Base-by-base conservation (phyloP, 2,113 vertebrate genomes). In the Stigmatopora argus region DNA sequence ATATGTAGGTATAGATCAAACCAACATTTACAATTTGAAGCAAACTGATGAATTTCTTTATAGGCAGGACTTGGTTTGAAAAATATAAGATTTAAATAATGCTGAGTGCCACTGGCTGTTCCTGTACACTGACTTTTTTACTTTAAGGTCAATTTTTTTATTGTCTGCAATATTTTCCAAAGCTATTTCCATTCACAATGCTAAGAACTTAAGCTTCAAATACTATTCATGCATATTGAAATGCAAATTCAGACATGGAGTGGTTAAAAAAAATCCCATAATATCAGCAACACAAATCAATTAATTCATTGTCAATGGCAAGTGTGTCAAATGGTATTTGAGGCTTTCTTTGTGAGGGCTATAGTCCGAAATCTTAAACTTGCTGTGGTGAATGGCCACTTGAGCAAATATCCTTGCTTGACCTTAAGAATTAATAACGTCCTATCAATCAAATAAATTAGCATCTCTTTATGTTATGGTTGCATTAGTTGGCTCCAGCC, bases 361-460 rank as follows among this genome's bases (percentile, higher is more conserved):
- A 64, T 57, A 60, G 71, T 81, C 57, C 56, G 49, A 66, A 65
- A 19, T 11, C 3, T 38, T 18, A 7, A 15, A 15, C 51, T 53
- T 53, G 51, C 12, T 53, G 12, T 10, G 23, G 19, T 7, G 11
- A 15, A 55, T 55, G 52, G 21, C 3, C 6, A 21, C 7, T 60
- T n/a, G 31, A 34, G 1, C 11, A 58, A 34, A 31, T 34, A 17
- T 58, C 23, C 13, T 35, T 31, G 26, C 34, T 34, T 34, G 56
- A 58, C 8, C 4, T 4, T 35, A 5, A 31, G 13, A 13, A 35
- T 17, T 7, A 35, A 15, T 58, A n/a, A 35, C 13, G 4, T 17
- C 9, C 23, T 21, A 57, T 57, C 7, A 17, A 17, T 58, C 5
- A 13, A 34, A n/a, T 55, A 23, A 12, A 17, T 35, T 31, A 31